These are phyloP conservation scores for Zosterops pallidus DNA, from an alignment of 2,113 vertebrate species.

Conservation along the genomic window DNA sequence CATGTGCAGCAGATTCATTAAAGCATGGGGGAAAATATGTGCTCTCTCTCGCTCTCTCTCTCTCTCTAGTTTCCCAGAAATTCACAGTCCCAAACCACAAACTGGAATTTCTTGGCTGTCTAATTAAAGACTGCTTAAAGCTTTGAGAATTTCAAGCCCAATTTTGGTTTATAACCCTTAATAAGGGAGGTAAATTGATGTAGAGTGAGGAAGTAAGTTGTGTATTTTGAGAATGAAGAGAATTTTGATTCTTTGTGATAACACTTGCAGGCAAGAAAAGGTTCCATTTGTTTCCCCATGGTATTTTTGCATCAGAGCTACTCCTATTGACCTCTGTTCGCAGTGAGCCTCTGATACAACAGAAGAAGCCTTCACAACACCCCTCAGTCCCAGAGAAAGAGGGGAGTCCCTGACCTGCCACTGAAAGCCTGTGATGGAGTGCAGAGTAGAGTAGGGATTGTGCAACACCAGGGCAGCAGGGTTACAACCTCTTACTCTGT, in stretches of 20 bases:
- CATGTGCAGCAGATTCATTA: not conserved
- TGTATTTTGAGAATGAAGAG: constrained; percentile 6
- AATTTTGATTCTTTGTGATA: not conserved
- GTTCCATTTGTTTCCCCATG: not conserved
- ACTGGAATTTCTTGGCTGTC: not conserved
- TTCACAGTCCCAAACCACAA: not conserved
- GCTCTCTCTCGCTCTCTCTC: not conserved
- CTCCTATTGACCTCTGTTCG: not conserved
- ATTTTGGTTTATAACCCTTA: not conserved
- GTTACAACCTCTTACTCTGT: not conserved
- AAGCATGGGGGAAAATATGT: not conserved
- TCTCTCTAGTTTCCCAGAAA: not conserved
- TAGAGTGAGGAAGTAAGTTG: not conserved
- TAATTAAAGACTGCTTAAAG: constrained; percentile 37
- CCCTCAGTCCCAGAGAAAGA: not conserved
- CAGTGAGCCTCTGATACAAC: not conserved
- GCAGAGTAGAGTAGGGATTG: not conserved
- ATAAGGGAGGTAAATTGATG: not conserved
- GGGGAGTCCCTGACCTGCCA: not conserved
- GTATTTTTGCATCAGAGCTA: not conserved
- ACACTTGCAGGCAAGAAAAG: not conserved
- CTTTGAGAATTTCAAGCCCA: not conserved
- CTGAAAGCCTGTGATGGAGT: not conserved
- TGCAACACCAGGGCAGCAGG: not conserved
- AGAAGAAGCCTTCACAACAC: not conserved